These are phyloP conservation scores for Nemoura dubitans DNA, from an alignment of 2,888 invertebrate species.

Conservation along the genomic window DNA sequence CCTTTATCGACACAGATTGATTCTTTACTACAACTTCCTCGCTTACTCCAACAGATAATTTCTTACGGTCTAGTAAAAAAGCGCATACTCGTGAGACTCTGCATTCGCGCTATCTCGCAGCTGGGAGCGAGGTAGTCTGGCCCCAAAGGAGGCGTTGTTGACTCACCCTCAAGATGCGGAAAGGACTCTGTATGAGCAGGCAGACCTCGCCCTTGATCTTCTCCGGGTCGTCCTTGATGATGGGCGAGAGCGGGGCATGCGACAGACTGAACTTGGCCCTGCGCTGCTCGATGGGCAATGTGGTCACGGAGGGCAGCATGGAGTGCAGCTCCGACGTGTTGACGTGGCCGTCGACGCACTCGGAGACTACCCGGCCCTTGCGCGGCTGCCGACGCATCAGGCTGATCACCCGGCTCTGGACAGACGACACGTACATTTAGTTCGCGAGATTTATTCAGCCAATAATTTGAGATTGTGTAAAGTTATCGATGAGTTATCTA, in stretches of 20 bases:
- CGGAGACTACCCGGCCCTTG: slow-evolving; percentile 21
- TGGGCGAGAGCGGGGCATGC: slow-evolving; percentile 47
- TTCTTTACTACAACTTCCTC: too few species aligned
- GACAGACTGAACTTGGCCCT: slow-evolving; percentile 47
- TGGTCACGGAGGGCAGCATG: slow-evolving; percentile 62
- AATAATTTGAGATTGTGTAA: too few species aligned
- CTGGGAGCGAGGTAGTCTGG: neutral
- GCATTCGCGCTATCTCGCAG: too few species aligned
- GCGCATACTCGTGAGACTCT: too few species aligned
- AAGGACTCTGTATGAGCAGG: slow-evolving; percentile 78
- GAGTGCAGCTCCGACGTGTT: slow-evolving; percentile 65
- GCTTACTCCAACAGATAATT: too few species aligned
- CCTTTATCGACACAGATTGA: too few species aligned
- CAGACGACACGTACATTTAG: too few species aligned
- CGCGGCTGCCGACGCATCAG: slow-evolving; percentile 1
- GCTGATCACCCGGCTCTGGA: slow-evolving; percentile 22
- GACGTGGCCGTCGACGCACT: slow-evolving; percentile 53
- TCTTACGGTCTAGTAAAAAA: too few species aligned
- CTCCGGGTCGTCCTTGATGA: slow-evolving; percentile 13
- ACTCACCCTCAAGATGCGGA: slow-evolving; percentile 75
- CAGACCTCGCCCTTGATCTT: slow-evolving; percentile 69
- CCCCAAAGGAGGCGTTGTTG: neutral
- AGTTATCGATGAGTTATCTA: too few species aligned
- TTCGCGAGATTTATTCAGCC: too few species aligned
- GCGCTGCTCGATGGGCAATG: slow-evolving; percentile 46